Percentiles rank a stretch among this genome's conserved stretches.
phyloP scores from a whole-genome alignment of 2,888 invertebrate species.

The Brenthis daphne region DNA sequence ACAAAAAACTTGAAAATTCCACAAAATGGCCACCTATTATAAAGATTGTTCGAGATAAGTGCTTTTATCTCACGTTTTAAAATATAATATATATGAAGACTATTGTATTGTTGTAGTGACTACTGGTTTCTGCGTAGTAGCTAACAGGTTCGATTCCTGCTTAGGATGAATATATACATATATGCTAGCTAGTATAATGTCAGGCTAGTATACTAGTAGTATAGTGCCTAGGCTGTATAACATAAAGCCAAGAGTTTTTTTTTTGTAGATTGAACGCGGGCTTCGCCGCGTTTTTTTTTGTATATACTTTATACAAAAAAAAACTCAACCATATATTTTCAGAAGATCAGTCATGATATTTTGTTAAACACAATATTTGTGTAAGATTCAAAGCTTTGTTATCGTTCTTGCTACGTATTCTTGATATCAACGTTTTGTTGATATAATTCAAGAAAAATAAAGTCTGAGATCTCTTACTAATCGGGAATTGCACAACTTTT shows the following conservation, averaged over 20 bases:
- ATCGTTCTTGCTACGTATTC: constrained; percentile 19
- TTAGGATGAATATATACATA: too few relatives aligned
- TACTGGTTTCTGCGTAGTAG: too few relatives aligned
- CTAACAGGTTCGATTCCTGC: too few relatives aligned
- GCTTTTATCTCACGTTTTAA: constrained; percentile 16
- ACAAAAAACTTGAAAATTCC: constrained; percentile 16
- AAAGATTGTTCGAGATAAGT: constrained; percentile 14
- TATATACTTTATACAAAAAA: neutral
- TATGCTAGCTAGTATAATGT: too few relatives aligned
- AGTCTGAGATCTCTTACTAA: neutral
- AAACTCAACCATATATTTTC: neutral
- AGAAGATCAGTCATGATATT: neutral
- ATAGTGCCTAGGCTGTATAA: too few relatives aligned
- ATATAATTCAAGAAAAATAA: constrained; percentile 25
- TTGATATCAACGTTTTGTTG: constrained; percentile 23
- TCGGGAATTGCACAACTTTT: neutral
- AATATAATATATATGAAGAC: constrained; percentile 5
- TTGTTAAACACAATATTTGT: constrained; percentile 7
- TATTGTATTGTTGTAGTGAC: neutral
- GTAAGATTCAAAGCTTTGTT: constrained; percentile 13
- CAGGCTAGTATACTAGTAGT: too few relatives aligned
- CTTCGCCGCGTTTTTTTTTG: too few relatives aligned
- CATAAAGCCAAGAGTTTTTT: too few relatives aligned
- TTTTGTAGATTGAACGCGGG: too few relatives aligned
- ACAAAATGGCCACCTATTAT: constrained; percentile 15